Base-by-base conservation (phyloP, 2,797 vertebrate species). In the Huso huso region DNA sequence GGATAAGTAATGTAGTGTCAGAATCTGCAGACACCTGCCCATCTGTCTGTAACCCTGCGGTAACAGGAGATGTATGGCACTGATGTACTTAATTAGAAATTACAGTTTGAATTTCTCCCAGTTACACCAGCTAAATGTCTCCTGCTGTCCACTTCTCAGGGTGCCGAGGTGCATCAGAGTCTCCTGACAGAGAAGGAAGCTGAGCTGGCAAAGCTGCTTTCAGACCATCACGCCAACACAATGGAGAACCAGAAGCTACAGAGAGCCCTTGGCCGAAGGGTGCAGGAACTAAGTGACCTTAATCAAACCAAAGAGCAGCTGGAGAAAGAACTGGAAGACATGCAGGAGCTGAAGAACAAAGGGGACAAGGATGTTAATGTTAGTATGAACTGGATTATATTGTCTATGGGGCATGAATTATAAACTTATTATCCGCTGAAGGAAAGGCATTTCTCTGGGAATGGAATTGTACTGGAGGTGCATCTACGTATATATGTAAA, bases 351-450 rank as follows among this genome's bases (percentile, higher is more conserved):
- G 76, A 95, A 91, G 77, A 93, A 87, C 73, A 90, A 85, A 69
- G 91, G 89, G 70, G 94, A 96, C 79, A 90, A 91, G 80, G 83
- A 84, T 13, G 73, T 93, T 62, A 93, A 91, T 69, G 95, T 97
- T 81, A 88, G 88, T 78, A 15, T 13, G 10, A 12, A 5, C n/a
- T 60, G 58, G 12, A 12, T 5, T 60, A 2, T 37, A 37, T 37
- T 37, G 2, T 37, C 0, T 37, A 4, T 37, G 23, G 23, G 23
- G 1, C 3, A 23, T 23, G 23, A 23, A 23, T 23, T 23, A 23
- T 1, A 23, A 23, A 23, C 23, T 23, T 23, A 37, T 37, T 37
- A 4, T 37, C 23, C 23, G 2, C 23, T 37, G 23, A 37, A 37
- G 2, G 23, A 2, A 4, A 37, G 23, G 23, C 23, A 3, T 37